These are phyloP conservation scores for Fukomys damarensis DNA, from an alignment of 2,113 vertebrate species.

Conservation along the genomic window DNA sequence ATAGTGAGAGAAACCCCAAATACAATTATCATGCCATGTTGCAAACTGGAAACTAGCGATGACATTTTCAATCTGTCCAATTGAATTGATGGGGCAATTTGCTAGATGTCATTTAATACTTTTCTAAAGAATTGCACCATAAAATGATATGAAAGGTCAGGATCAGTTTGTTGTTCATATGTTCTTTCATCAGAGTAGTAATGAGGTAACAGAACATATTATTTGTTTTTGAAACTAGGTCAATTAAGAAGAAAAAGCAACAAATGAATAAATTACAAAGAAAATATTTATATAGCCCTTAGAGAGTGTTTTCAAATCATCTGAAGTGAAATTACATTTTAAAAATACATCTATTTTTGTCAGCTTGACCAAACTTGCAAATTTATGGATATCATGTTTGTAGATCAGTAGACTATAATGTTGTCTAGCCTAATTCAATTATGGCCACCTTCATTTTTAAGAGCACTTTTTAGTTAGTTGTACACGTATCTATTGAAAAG, in stretches of 20 bases:
- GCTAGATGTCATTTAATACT: not conserved
- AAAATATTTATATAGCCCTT: not conserved
- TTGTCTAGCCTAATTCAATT: not conserved
- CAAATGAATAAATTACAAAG: not conserved
- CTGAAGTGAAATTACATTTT: not conserved
- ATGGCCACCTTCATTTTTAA: not conserved
- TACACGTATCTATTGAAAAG: not conserved
- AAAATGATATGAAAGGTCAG: constrained; percentile 49
- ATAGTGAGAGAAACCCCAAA: not conserved
- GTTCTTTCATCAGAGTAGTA: not conserved
- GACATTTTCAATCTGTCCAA: constrained; percentile 2
- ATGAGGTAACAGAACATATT: not conserved
- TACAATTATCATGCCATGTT: not conserved
- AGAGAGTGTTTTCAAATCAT: not conserved
- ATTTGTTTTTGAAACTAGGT: constrained; percentile 1
- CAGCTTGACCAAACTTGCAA: not conserved
- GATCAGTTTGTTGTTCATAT: not conserved
- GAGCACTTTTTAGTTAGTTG: not conserved
- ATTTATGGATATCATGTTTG: not conserved
- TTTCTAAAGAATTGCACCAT: constrained; percentile 15
- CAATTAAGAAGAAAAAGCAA: not conserved
- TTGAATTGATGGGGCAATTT: constrained; percentile 22
- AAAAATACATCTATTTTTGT: not conserved
- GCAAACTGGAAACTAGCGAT: not conserved
- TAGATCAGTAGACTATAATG: not conserved